phyloP scores from a whole-genome alignment of 2,797 vertebrate genomes.

The Myiotriccus ornatus region DNA sequence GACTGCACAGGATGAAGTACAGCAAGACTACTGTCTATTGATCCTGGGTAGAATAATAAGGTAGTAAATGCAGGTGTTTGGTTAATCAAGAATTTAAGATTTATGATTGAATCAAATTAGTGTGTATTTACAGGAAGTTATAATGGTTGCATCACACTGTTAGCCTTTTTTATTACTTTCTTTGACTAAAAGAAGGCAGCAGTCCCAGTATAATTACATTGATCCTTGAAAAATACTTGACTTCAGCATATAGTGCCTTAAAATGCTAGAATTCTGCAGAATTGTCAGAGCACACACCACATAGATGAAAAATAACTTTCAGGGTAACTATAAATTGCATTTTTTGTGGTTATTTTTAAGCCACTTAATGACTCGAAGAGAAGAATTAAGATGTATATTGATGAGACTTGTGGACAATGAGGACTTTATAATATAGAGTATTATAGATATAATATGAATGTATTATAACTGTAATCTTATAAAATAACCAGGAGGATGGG shows the following conservation, averaged over 20 bases:
- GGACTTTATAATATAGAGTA: neutral
- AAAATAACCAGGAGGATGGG: neutral
- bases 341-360: neutral
- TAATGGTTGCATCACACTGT: neutral
- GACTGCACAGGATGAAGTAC: neutral
- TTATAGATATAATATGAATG: neutral
- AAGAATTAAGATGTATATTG: neutral
- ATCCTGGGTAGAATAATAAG: neutral
- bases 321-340: neutral
- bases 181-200: neutral
- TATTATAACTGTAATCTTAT: neutral
- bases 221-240: neutral
- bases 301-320: neutral
- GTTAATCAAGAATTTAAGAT: neutral
- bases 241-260: neutral
- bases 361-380: neutral
- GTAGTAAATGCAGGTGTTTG: neutral
- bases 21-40: neutral
- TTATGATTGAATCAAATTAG: neutral
- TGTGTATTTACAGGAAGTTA: neutral
- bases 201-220: neutral
- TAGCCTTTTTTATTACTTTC: neutral
- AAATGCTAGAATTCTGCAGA: neutral
- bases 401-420: neutral
- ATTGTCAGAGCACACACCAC: neutral